Base-by-base conservation (phyloP, 2,888 invertebrate genomes). In the Stegophylla sp. region DNA sequence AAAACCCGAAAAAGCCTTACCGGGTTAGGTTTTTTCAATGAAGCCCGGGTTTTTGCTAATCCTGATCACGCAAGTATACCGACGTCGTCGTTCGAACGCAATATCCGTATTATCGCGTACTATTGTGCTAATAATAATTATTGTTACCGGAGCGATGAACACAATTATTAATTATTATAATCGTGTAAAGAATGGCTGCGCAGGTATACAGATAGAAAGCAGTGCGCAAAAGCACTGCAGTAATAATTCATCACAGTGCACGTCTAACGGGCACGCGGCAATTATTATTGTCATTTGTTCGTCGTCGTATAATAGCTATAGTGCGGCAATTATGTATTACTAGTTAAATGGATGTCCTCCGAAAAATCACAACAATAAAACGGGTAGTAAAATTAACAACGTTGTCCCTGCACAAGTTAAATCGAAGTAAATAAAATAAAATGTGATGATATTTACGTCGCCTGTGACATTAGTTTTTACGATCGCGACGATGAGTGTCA, bases 281-380 rank as follows among this genome's bases (percentile, higher is more conserved):
- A 59, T 75, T 75, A 59, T 75, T 75, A 75, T 75, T 64, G 74
- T 75, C 63, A 64, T 64, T 75, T 51, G 74, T 75, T 75, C 63
- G 63, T 34, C 23, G 74, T 74, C n/a, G n/a, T n/a, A n/a, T n/a
- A n/a, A n/a, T n/a, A n/a, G n/a, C n/a, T 63, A 63, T 51, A 48
- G 63, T 48, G 28, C 10, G 45, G 26, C 43, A 59, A 64, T 63
- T 51, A 23, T n/a, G n/a, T n/a, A n/a, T n/a, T n/a, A n/a, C 17
- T 12, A 75, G 51, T 64, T 74, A 34, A 74, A 74, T 20, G 34
- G 20, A 12, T 43, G 74, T 51, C 41, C 3, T 75, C 63, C n/a
- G 51, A 23, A 61, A 34, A 34, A 43, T 23, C 20, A 66, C 20
- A 64, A 45, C 26, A 59, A 23, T 34, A 64, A 75, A 75, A 75